These are phyloP conservation scores for Megalurothrips usitatus DNA, from an alignment of 2,888 invertebrate genomes.

Conservation along the genomic window DNA sequence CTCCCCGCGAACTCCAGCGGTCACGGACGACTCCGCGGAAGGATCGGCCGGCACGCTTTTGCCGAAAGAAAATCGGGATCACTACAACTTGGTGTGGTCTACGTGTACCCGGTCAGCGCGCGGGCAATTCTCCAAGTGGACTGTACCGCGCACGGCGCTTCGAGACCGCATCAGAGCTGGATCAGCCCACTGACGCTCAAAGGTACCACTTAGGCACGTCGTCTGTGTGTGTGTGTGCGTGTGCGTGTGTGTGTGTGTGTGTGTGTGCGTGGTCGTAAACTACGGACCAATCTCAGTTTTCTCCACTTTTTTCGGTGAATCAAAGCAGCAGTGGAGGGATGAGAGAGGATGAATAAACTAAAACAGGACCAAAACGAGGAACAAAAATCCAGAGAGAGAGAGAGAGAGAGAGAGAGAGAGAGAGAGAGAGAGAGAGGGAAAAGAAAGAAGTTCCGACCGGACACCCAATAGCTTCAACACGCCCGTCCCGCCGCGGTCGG, in stretches of 20 bases:
- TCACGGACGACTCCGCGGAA: no score
- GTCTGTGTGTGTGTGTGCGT: not conserved
- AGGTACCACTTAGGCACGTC: constrained; percentile 11
- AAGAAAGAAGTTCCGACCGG: not conserved
- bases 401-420: no score
- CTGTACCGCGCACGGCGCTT: not conserved
- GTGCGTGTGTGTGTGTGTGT: not conserved
- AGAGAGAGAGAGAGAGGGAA: no score
- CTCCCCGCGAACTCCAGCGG: no score
- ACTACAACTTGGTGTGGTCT: no score
- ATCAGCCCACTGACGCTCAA: not conserved
- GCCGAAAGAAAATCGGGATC: no score
- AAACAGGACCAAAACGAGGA: not conserved
- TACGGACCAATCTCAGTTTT: constrained; percentile 17
- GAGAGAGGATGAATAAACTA: not conserved
- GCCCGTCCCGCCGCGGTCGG: no score
- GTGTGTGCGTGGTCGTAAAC: not conserved
- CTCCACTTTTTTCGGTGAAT: constrained; percentile 11
- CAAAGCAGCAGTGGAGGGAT: not conserved
- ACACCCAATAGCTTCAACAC: not conserved
- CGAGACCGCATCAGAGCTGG: not conserved
- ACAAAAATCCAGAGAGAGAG: no score
- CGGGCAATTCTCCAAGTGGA: not conserved
- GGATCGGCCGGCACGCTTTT: not conserved
- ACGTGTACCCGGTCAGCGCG: not conserved